These are phyloP conservation scores for Paramormyrops kingsleyae DNA, from an alignment of 2,113 vertebrate genomes.

Conservation along the genomic window DNA sequence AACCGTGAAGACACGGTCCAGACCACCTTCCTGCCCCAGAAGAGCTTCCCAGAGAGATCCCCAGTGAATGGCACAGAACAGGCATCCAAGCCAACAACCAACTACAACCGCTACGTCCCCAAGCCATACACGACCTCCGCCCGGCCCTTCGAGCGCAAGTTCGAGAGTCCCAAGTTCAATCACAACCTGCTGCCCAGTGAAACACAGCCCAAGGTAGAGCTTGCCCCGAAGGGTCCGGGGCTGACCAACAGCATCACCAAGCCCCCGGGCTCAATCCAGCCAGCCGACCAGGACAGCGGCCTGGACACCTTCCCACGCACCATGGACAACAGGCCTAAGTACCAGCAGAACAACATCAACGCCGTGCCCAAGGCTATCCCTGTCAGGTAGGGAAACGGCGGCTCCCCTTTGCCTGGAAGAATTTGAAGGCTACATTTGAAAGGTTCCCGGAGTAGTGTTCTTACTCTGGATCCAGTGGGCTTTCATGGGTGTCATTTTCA, in stretches of 20 bases:
- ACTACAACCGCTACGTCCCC: constrained; percentile 76
- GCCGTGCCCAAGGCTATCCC: constrained; percentile 87
- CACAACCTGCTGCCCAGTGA: constrained; percentile 95
- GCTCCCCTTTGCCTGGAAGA: background rate
- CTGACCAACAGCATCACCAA: constrained; percentile 55
- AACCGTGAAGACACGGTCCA: constrained; percentile 75
- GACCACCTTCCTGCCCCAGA: constrained; percentile 69
- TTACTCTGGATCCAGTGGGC: background rate
- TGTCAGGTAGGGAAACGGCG: constrained; percentile 67
- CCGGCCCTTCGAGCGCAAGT: constrained; percentile 91
- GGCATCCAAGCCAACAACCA: constrained; percentile 61
- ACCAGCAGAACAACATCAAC: constrained; percentile 87
- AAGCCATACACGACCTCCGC: constrained; percentile 78
- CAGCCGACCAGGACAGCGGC: constrained; percentile 78
- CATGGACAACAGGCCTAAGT: constrained; percentile 80
- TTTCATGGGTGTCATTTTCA: background rate
- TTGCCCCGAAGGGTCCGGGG: constrained; percentile 55
- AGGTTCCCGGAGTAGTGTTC: background rate
- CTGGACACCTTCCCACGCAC: constrained; percentile 83
- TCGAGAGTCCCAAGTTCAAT: constrained; percentile 97
- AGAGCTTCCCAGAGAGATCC: constrained; percentile 63
- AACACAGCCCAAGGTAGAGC: constrained; percentile 69
- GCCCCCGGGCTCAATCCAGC: constrained; percentile 72
- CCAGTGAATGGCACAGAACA: constrained; percentile 70
- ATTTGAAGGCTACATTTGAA: background rate